A percentile compares a stretch with the other conserved stretches of the same genome.
These are phyloP conservation scores for Xiphophorus birchmanni DNA, from an alignment of 2,797 vertebrate genomes.

Conservation along the genomic window DNA sequence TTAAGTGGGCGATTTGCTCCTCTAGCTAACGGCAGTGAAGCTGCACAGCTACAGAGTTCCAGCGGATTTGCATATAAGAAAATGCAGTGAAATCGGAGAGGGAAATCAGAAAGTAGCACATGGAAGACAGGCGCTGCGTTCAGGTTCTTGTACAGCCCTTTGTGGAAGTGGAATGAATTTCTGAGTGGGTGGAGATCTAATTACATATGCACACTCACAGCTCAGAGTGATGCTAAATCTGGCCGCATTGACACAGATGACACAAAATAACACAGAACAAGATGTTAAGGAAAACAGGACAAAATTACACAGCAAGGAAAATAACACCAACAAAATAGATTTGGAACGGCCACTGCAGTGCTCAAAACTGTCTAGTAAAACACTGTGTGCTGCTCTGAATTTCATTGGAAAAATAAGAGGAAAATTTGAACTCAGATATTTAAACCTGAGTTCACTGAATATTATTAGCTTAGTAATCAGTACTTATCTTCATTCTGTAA, in stretches of 20 bases:
- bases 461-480: not conserved
- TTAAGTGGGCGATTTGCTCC: slow-evolving; percentile 77
- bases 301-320: slow-evolving; percentile 67
- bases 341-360: slow-evolving; percentile 38
- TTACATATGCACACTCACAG: slow-evolving; percentile 85
- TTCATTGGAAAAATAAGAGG: not conserved
- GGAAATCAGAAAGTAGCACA: slow-evolving; percentile 57
- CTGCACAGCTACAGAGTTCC: slow-evolving; percentile 54
- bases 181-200: slow-evolving; percentile 86
- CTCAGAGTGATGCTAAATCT: slow-evolving; percentile 84
- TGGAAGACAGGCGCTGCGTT: slow-evolving; percentile 64
- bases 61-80: slow-evolving; percentile 67
- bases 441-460: not conserved
- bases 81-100: slow-evolving; percentile 54
- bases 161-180: slow-evolving; percentile 85
- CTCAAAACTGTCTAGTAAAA: slow-evolving; percentile 6
- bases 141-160: slow-evolving; percentile 78
- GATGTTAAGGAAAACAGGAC: slow-evolving; percentile 70
- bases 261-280: slow-evolving; percentile 77
- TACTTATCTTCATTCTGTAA: not conserved
- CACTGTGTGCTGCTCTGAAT: not conserved
- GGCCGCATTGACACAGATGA: slow-evolving; percentile 79
- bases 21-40: slow-evolving; percentile 58
- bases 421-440: slow-evolving; percentile 16
- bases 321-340: slow-evolving; percentile 59